Conservation (phyloP, 2,797 vertebrate species). For the Moxostoma hubbsi region DNA sequence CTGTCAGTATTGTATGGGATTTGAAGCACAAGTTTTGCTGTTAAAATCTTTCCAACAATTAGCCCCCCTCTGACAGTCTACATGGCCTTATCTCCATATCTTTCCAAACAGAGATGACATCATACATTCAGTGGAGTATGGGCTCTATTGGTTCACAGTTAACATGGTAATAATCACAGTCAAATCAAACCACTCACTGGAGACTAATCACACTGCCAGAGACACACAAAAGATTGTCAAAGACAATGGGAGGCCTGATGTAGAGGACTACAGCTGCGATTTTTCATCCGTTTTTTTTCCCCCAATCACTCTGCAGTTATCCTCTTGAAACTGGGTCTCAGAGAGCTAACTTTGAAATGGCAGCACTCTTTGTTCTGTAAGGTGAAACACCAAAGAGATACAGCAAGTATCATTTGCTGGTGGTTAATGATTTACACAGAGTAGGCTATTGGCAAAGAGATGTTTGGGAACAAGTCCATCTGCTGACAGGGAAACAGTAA, state of each 20-base stretch:
- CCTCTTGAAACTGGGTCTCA: background rate
- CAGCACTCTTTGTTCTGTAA: slow-evolving; percentile 37
- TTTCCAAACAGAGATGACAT: slow-evolving; percentile 38
- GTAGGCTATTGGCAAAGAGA: slow-evolving; percentile 3
- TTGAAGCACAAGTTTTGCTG: background rate
- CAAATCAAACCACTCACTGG: background rate
- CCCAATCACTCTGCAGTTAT: background rate
- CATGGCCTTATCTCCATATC: slow-evolving; percentile 26
- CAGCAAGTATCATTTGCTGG: slow-evolving; percentile 19
- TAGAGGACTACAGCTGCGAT: slow-evolving; percentile 13
- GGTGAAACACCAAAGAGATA: slow-evolving; percentile 26
- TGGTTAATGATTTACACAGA: slow-evolving; percentile 36
- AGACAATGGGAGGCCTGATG: background rate
- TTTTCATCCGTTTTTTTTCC: slow-evolving; percentile 26
- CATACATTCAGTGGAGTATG: slow-evolving; percentile 46
- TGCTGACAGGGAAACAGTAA: slow-evolving; percentile 10
- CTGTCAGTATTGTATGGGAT: background rate
- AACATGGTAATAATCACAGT: slow-evolving; percentile 13
- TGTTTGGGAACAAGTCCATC: slow-evolving; percentile 21
- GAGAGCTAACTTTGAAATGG: background rate
- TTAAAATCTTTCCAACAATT: slow-evolving; percentile 13
- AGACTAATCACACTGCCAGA: slow-evolving; percentile 19
- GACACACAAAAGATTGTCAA: background rate
- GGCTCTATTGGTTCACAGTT: slow-evolving; percentile 36
- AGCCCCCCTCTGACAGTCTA: background rate